These are phyloP conservation scores for Poicephalus meyeri DNA, from an alignment of 2,113 vertebrate species.

Conservation along the genomic window DNA sequence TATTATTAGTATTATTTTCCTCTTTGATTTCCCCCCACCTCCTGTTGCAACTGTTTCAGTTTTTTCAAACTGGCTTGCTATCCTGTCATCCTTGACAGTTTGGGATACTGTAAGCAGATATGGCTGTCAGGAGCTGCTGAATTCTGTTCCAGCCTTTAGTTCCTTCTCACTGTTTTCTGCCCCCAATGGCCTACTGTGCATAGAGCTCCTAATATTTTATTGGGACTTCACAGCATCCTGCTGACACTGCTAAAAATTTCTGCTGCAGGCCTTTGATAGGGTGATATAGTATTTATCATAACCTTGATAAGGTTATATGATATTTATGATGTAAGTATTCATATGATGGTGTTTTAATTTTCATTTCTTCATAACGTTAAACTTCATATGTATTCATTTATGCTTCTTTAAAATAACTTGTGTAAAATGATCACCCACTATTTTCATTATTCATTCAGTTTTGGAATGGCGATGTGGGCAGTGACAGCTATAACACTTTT, in stretches of 20 bases:
- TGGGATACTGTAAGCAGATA: neutral
- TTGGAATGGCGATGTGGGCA: neutral
- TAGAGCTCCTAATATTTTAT: neutral
- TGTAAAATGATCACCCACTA: neutral
- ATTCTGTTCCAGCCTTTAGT: neutral
- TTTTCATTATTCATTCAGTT: neutral
- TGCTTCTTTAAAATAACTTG: neutral
- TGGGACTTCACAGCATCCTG: neutral
- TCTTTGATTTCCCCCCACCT: neutral
- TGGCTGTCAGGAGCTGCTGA: neutral
- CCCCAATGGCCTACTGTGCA: neutral
- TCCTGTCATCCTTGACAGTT: neutral
- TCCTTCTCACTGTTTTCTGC: neutral
- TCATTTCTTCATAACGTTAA: neutral
- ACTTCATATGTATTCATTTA: neutral
- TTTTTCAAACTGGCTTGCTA: neutral
- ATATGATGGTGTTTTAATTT: neutral
- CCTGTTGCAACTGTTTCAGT: neutral
- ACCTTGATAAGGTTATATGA: too few species aligned
- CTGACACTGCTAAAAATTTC: neutral
- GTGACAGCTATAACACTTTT: neutral
- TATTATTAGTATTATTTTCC: neutral
- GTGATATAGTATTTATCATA: neutral
- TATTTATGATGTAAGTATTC: neutral
- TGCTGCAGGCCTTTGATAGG: neutral